phyloP scores from a whole-genome alignment of 2,113 vertebrate species.

The Synchiropus splendidus region DNA sequence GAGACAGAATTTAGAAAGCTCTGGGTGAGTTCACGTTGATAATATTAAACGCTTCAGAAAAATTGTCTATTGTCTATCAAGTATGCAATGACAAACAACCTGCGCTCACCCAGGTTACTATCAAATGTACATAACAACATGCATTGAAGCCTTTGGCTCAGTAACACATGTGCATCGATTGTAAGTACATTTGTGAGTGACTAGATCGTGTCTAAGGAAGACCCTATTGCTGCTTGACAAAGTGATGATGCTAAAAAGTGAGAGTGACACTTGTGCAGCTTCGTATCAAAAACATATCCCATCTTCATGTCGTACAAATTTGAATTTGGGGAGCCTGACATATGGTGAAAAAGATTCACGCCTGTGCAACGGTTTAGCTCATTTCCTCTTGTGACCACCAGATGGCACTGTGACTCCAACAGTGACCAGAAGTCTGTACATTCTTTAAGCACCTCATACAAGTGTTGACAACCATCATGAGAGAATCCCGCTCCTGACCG shows the following conservation, averaged over 20 bases:
- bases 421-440: conserved; percentile 11
- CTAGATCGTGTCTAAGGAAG: conserved; percentile 1
- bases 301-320: too few relatives aligned
- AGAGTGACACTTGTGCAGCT: conserved; percentile 10
- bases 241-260: neutral
- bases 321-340: conserved; percentile 6
- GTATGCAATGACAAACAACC: too few relatives aligned
- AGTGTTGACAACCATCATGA: conserved; percentile 1
- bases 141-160: too few relatives aligned
- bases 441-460: conserved; percentile 10
- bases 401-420: conserved; percentile 41
- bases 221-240: neutral
- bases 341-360: conserved; percentile 11
- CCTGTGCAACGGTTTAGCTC: conserved; percentile 4
- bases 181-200: neutral
- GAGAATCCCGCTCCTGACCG: conserved; percentile 5
- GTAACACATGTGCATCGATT: too few relatives aligned
- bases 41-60: too few relatives aligned
- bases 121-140: too few relatives aligned
- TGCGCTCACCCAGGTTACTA: too few relatives aligned
- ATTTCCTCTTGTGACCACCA: conserved; percentile 20
- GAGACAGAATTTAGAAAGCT: too few relatives aligned
- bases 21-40: too few relatives aligned
- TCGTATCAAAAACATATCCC: conserved; percentile 1
- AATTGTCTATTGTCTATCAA: too few relatives aligned